Evolutionary conservation across 2,113 vertebrate genomes (phyloP).

Genomic region (Nothobranchius kuhntae): DNA sequence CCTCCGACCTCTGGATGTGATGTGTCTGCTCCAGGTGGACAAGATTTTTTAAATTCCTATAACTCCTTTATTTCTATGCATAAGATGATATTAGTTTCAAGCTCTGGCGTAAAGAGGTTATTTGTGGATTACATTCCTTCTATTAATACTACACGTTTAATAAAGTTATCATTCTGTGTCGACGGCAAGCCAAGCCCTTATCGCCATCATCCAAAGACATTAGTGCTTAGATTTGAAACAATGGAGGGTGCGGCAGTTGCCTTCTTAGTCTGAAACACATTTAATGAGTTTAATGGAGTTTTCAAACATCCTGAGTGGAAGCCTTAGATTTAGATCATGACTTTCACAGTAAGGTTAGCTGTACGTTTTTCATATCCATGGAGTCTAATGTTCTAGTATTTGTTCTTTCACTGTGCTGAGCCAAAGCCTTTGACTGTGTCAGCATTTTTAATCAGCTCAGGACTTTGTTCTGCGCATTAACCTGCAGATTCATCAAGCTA

Average conservation of each 20-base stretch:
- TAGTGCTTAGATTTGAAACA: constrained; percentile 22
- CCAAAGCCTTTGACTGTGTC: background rate
- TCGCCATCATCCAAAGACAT: background rate
- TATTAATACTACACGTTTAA: too few relatives aligned
- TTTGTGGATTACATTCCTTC: too few relatives aligned
- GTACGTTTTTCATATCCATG: too few relatives aligned
- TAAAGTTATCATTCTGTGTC: too few relatives aligned
- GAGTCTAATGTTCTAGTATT: too few relatives aligned
- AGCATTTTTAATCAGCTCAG: constrained; percentile 9
- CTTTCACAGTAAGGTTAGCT: background rate
- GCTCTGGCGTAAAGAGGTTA: too few relatives aligned
- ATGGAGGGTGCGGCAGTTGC: constrained; percentile 15
- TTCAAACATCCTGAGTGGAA: background rate
- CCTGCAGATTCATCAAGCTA: constrained; percentile 59
- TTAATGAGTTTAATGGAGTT: background rate
- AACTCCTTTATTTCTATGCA: too few relatives aligned
- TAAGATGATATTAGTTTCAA: too few relatives aligned
- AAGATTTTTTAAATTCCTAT: background rate
- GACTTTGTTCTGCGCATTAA: constrained; percentile 41
- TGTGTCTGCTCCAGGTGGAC: background rate
- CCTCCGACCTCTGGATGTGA: background rate
- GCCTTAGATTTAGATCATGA: background rate
- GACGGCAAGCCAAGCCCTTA: too few relatives aligned
- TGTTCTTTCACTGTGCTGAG: too few relatives aligned
- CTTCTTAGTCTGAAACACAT: background rate